Evolutionary conservation across 2,113 vertebrate species (phyloP).

Genomic region (human (Homo sapiens)): DNA sequence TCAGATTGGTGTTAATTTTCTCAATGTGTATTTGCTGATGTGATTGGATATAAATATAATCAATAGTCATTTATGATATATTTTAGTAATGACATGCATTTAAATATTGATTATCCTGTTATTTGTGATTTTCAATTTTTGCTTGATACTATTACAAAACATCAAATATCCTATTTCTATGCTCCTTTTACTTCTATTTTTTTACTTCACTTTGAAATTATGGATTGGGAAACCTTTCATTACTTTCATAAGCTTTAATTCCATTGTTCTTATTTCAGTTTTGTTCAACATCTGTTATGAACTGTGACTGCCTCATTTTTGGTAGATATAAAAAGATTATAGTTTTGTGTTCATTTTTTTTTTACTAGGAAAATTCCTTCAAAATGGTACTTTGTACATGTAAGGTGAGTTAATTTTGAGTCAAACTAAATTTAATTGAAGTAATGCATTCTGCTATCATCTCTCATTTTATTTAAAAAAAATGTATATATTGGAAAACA

Average conservation of each 20-base stretch:
- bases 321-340: neutral
- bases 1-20: neutral
- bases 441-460: neutral
- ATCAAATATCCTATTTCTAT: neutral
- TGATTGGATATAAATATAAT: neutral
- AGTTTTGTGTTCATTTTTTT: neutral
- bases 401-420: neutral
- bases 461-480: neutral
- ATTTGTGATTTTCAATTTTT: neutral
- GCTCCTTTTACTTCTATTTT: neutral
- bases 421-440: slow-evolving; percentile 25
- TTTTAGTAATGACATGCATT: neutral
- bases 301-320: neutral
- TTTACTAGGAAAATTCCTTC: neutral
- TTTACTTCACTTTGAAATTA: neutral
- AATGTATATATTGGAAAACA: slow-evolving; percentile 1
- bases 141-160: neutral
- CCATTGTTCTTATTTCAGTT: neutral
- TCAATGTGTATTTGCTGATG: neutral
- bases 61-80: neutral
- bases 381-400: neutral
- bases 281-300: neutral
- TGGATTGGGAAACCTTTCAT: neutral
- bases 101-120: neutral
- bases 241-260: neutral